A percentile compares a stretch with the other conserved stretches of the same genome.
These are phyloP conservation scores for Vannuccia rotundouncinata DNA, from an alignment of 2,888 invertebrate species.

Conservation along the genomic window DNA sequence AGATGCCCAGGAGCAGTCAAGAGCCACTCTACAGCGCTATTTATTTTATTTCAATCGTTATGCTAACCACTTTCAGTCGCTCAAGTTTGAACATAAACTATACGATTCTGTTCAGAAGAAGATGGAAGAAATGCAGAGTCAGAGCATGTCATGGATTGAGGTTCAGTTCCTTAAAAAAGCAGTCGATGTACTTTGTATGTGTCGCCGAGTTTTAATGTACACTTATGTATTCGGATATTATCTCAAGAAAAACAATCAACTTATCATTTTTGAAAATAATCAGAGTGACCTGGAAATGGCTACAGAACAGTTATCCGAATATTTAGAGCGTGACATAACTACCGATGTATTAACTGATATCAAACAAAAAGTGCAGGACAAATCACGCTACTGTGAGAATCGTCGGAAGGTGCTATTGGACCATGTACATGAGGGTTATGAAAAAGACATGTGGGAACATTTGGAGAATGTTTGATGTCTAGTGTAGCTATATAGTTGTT, in stretches of 20 bases:
- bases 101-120: constrained; percentile 90
- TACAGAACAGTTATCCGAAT: constrained; percentile 91
- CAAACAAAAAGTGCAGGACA: constrained; percentile 96
- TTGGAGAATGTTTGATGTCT: neutral
- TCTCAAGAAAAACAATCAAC: constrained; percentile 92
- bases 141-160: constrained; percentile 99
- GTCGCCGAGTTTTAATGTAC: constrained; percentile 95
- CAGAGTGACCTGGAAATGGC: constrained; percentile 94
- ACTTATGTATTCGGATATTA: constrained; percentile 99
- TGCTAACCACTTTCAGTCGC: constrained; percentile 97
- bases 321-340: constrained; percentile 92
- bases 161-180: constrained; percentile 96
- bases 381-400: constrained; percentile 96
- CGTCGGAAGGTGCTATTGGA: constrained; percentile 87
- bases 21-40: constrained; percentile 88
- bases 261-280: constrained; percentile 95
- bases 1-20: constrained; percentile 84
- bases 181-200: constrained; percentile 71
- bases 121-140: constrained; percentile 99
- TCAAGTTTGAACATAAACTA: constrained; percentile 92
- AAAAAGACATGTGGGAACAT: constrained; percentile 91
- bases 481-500: too few relatives aligned
- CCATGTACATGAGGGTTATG: constrained; percentile 96
- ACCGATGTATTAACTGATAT: constrained; percentile 90
- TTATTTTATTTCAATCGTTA: constrained; percentile 96